These are phyloP conservation scores for Avahi laniger DNA, from an alignment of 2,797 vertebrate species.

Conservation along the genomic window DNA sequence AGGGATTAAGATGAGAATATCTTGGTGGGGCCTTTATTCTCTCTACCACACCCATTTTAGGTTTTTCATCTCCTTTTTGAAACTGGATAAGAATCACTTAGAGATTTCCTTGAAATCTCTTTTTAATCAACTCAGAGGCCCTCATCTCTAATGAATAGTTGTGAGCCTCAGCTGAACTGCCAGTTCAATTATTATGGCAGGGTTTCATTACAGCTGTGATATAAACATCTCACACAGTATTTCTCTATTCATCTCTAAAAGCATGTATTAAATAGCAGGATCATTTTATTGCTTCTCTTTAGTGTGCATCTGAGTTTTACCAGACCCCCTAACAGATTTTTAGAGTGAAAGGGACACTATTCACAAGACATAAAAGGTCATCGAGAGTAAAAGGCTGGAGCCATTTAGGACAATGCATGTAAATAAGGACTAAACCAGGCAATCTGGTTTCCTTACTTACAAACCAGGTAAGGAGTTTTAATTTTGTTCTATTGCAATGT, in stretches of 20 bases:
- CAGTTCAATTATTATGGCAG: slow-evolving; percentile 48
- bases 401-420: neutral
- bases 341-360: neutral
- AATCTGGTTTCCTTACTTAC: neutral
- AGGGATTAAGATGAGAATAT: neutral
- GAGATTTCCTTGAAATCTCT: slow-evolving; percentile 60
- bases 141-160: slow-evolving; percentile 60
- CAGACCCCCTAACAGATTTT: neutral
- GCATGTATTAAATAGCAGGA: neutral
- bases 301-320: neutral
- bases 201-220: slow-evolving; percentile 47
- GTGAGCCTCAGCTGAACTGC: slow-evolving; percentile 49
- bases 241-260: slow-evolving; percentile 56
- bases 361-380: neutral
- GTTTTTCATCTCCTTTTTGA: slow-evolving; percentile 10
- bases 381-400: neutral
- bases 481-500: neutral
- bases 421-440: neutral
- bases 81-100: slow-evolving; percentile 41
- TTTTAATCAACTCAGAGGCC: slow-evolving; percentile 62
- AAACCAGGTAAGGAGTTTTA: neutral
- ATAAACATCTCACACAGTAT: slow-evolving; percentile 56
- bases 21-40: neutral
- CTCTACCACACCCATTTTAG: neutral
- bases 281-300: slow-evolving; percentile 36